Base-by-base conservation (phyloP, 2,888 invertebrate species). In the Pyrgus malvae region DNA sequence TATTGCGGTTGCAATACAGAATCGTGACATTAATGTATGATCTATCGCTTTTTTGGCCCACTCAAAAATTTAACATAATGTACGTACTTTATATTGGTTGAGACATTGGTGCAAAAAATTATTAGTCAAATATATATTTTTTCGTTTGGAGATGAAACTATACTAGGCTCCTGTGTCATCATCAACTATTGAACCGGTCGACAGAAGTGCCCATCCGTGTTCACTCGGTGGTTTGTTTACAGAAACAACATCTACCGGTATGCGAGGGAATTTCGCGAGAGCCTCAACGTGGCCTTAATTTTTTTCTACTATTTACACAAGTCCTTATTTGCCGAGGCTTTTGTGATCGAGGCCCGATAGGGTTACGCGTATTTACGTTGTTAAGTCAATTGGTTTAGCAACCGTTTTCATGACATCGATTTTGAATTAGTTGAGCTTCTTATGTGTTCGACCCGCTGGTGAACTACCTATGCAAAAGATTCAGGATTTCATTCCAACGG, bases 331-430 rank as follows among this genome's bases (percentile, higher is more conserved):
- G 77, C 66, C 48, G 72, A 81, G 78, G 74, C 78, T 80, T 81
- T 82, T 78, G 82, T 79, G 69, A 73, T 70, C 78, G 86, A 80
- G 85, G 87, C 85, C 76, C 78, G 77, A 72, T 83, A 78, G 83
- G 86, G 84, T 82, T 82, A 68, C 73, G 65, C 65, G 62, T 79
- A 68, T 80, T 83, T 76, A 76, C 75, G 74, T 68, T 74, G 70
- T 72, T 76, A 69, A 75, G 76, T 78, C 75, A 78, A 78, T 82
- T 60, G 50, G 60, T 58, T 56, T 57, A 61, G 57, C 54, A 56
- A 59, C 54, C 54, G 40, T 57, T 58, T 46, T 44, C 42, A 40
- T 48, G 60, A 64, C 64, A 61, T 56, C 57, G 55, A 48, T 60
- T 65, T 66, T 54, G 55, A 63, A 65, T 64, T 64, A 64, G 61